Evolutionary conservation across 2,888 invertebrate genomes (phyloP).

Genomic region (Phanerotoma sp.): DNA sequence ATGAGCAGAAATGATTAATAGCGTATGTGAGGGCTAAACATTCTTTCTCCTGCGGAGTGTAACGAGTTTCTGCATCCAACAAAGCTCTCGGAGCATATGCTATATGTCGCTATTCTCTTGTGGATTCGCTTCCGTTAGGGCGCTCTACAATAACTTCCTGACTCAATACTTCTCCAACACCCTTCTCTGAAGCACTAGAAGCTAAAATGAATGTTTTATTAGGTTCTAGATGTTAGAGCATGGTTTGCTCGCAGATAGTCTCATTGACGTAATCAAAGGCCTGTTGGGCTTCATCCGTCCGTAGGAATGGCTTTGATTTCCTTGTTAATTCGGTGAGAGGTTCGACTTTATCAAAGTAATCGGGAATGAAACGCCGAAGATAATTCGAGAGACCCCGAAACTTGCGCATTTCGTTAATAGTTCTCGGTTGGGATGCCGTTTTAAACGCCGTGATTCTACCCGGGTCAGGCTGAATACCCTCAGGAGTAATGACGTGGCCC

Average conservation of each 20-base stretch:
- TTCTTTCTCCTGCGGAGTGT: neutral
- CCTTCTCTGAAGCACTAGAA: neutral
- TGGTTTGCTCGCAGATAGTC: neutral
- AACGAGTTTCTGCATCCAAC: neutral
- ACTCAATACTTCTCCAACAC: neutral
- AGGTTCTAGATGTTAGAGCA: neutral
- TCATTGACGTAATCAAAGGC: neutral
- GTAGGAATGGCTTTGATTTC: neutral
- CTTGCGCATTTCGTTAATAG: neutral
- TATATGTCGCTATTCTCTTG: too few relatives aligned
- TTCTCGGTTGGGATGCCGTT: neutral
- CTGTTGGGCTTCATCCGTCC: neutral
- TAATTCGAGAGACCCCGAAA: neutral
- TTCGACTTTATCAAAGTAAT: neutral
- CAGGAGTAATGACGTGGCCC: too few relatives aligned
- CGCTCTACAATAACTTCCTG: neutral
- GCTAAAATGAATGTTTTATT: neutral
- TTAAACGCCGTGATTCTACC: neutral
- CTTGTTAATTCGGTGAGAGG: neutral
- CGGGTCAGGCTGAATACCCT: too few relatives aligned
- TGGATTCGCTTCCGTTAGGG: neutral
- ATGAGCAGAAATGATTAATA: too few relatives aligned
- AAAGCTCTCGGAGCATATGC: neutral
- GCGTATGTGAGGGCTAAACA: neutral
- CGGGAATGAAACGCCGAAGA: neutral